A percentile compares a stretch with the other conserved stretches of the same genome.
Conservation (phyloP, 2,113 vertebrate genomes). For the Gulo gulo region DNA sequence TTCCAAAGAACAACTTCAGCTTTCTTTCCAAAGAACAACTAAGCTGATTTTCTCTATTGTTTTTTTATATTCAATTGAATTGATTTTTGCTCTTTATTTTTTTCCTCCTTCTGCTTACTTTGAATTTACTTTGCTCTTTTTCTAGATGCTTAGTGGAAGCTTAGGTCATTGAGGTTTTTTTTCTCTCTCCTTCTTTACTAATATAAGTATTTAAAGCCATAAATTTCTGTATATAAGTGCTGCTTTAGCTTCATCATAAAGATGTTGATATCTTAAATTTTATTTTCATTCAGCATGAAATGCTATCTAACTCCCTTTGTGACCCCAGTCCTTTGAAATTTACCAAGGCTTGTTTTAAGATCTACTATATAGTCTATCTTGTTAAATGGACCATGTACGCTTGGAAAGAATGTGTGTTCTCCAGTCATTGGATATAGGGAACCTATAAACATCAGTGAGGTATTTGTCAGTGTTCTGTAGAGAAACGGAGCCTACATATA, state of each 20-base stretch:
- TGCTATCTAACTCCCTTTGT: not conserved
- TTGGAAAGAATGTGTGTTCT: not conserved
- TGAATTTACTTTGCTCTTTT: not conserved
- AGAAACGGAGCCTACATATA: not conserved
- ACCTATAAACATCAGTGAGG: not conserved
- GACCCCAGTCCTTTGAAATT: not conserved
- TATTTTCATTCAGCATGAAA: not conserved
- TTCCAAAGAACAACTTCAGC: not conserved
- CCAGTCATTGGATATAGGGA: not conserved
- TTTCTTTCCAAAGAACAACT: not conserved
- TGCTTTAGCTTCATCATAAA: not conserved
- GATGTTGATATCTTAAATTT: not conserved
- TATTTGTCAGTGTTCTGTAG: not conserved
- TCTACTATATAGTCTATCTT: not conserved
- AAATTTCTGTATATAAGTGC: not conserved
- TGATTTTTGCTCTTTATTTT: not conserved
- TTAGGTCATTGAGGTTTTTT: not conserved
- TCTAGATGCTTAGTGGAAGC: not conserved
- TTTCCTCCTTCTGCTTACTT: not conserved
- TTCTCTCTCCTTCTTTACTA: not conserved
- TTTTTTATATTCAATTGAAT: not conserved
- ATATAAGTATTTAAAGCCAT: not conserved
- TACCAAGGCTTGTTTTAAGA: not conserved
- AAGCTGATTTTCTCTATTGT: not conserved
- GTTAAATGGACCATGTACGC: not conserved